Conservation (phyloP, 2,797 vertebrate species). For the Notamacropus eugenii region DNA sequence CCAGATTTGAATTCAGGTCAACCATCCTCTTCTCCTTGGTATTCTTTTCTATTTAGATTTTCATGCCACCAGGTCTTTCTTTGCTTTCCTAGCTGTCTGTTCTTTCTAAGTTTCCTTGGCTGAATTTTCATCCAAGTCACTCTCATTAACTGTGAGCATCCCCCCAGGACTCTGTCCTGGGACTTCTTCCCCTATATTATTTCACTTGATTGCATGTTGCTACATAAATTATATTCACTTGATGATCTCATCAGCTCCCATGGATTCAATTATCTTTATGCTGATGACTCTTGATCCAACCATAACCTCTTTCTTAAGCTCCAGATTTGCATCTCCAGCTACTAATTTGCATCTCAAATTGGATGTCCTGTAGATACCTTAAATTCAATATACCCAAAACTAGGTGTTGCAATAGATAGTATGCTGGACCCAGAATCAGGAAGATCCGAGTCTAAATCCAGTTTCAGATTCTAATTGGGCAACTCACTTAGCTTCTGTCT, state of each 20-base stretch:
- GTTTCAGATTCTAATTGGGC: neutral
- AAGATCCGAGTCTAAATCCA: neutral
- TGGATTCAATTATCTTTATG: too few species aligned
- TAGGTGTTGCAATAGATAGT: neutral
- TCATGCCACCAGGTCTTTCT: neutral
- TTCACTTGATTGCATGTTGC: too few species aligned
- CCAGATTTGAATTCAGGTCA: neutral
- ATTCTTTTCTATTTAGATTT: neutral
- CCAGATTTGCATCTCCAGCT: neutral
- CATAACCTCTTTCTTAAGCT: neutral
- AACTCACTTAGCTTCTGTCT: neutral
- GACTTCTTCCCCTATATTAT: neutral
- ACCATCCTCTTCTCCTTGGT: neutral
- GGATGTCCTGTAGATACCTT: too few species aligned
- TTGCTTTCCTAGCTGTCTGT: neutral
- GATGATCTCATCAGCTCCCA: neutral
- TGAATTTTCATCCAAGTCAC: neutral
- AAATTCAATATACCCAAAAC: neutral
- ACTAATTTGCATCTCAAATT: neutral
- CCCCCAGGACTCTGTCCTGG: neutral
- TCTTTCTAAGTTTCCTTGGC: neutral
- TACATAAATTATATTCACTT: too few species aligned
- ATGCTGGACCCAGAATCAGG: neutral
- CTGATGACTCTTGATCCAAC: neutral
- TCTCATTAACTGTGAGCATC: neutral